Base-by-base conservation (phyloP, 2,113 vertebrate genomes). In the Pteronura brasiliensis region DNA sequence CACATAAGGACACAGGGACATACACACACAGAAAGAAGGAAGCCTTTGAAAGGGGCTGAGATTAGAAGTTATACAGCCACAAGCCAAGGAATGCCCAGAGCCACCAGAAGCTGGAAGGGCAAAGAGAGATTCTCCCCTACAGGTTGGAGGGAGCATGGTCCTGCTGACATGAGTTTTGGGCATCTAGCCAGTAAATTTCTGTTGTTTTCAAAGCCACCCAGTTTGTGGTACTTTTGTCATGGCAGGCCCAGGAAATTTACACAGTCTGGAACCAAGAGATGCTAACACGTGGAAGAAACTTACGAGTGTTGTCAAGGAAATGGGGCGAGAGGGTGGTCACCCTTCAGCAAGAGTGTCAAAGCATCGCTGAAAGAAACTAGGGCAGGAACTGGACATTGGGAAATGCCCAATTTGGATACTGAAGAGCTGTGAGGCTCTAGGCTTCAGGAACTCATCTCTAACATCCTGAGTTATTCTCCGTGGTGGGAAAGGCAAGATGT, bases 1-100 rank as follows among this genome's bases (percentile, higher is more conserved):
- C 10, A 27, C 13, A 2, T 39, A 20, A 80, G 63, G n/a, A 20
- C 17, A 27, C 29, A 18, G 11, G 79, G 55, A n/a, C n/a, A 23
- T 47, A 80, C 17, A 52, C 14, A 29, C 42, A 29, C 15, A 21
- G 25, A 63, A 17, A 36, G 31, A 44, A 44, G 57, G 42, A 9
- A 7, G 34, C 6, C 92, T 4, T 10, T 42, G 44, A 42, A 29
- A 4, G 86, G 65, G 42, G 57, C 7, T 14, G 86, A 34, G 55
- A 27, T 2, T n/a, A 76, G 67, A 44, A 65, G n/a, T 52, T 3
- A 55, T 0, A 29, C 3, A 0, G 21, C 44, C 44, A 1, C 4
- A 2, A 47, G 23, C 44, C 82, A 77, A 10, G 21, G 84, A 80
- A n/a, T 18, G 14, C 42, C 34, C 3, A 1, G 61, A 13, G 1